phyloP scores from a whole-genome alignment of 92 coral and sea anemone genomes.

The Siderastrea siderea region DNA sequence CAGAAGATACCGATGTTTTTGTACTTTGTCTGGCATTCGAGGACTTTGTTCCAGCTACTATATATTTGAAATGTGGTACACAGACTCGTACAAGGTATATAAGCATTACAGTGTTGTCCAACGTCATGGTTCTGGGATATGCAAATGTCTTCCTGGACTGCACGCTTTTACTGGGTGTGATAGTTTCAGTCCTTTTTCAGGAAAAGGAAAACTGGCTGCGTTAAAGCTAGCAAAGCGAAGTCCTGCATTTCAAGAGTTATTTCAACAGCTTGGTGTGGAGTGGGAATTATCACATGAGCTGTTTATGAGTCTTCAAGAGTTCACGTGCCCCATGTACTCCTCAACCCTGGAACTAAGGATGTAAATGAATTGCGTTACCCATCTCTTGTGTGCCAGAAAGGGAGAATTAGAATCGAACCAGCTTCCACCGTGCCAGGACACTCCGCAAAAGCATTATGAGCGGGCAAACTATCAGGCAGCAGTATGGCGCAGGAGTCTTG shows the following conservation, averaged over 20 bases:
- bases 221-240: constrained; percentile 29
- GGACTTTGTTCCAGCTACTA: constrained; percentile 20
- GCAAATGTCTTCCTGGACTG: constrained; percentile 47
- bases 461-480: constrained; percentile 40
- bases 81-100: constrained; percentile 11
- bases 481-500: background rate
- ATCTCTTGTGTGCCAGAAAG: constrained; percentile 15
- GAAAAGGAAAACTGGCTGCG: constrained; percentile 39
- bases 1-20: constrained; percentile 78
- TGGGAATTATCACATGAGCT: constrained; percentile 30
- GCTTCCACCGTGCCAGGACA: constrained; percentile 45
- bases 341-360: constrained; percentile 9
- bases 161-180: constrained; percentile 59
- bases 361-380: constrained; percentile 24
- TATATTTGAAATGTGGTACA: constrained; percentile 38
- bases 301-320: background rate
- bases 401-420: constrained; percentile 31
- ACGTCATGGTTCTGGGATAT: constrained; percentile 35
- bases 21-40: constrained; percentile 50
- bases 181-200: constrained; percentile 31
- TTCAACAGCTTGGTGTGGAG: constrained; percentile 24
- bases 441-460: constrained; percentile 15
- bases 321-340: constrained; percentile 9
- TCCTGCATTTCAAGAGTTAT: background rate
- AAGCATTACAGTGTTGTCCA: constrained; percentile 16